Evolutionary conservation across 2,888 invertebrate species (phyloP).

Genomic region (Oligia latruncula): DNA sequence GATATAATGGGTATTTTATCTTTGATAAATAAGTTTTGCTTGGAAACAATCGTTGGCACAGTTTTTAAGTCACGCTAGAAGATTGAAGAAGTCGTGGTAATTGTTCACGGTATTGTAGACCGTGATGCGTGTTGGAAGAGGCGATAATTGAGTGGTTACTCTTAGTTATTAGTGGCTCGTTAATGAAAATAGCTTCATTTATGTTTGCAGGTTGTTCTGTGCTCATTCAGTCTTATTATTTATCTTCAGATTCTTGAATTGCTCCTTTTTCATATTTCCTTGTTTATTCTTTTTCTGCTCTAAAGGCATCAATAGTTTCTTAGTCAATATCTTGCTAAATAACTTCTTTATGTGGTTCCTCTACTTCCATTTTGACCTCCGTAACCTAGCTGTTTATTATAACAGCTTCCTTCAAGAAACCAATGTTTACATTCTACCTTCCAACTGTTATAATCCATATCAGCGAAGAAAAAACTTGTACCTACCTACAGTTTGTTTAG

Average conservation of each 20-base stretch:
- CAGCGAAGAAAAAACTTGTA: neutral
- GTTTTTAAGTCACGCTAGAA: slow-evolving; percentile 60
- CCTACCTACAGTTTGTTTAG: slow-evolving; percentile 46
- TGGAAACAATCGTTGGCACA: slow-evolving; percentile 63
- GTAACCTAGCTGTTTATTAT: neutral
- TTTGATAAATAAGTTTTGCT: slow-evolving; percentile 60
- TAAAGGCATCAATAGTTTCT: neutral
- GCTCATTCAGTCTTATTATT: slow-evolving; percentile 5
- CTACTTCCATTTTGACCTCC: neutral
- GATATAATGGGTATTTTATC: slow-evolving; percentile 51
- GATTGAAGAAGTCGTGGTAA: slow-evolving; percentile 33
- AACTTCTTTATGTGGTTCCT: neutral
- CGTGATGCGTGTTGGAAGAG: slow-evolving; percentile 37
- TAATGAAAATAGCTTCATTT: slow-evolving; percentile 31
- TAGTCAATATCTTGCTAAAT: neutral
- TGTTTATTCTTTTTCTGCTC: neutral
- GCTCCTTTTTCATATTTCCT: slow-evolving; percentile 3
- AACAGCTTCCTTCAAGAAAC: neutral
- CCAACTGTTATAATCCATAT: slow-evolving; percentile 3
- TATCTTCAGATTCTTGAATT: neutral
- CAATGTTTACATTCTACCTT: slow-evolving; percentile 8
- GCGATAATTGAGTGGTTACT: slow-evolving; percentile 33
- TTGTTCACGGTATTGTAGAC: slow-evolving; percentile 30
- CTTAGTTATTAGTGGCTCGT: slow-evolving; percentile 22
- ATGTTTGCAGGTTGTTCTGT: neutral